Evolutionary conservation across 2,797 vertebrate species (phyloP).

Genomic region (Diglossa cyanea): DNA sequence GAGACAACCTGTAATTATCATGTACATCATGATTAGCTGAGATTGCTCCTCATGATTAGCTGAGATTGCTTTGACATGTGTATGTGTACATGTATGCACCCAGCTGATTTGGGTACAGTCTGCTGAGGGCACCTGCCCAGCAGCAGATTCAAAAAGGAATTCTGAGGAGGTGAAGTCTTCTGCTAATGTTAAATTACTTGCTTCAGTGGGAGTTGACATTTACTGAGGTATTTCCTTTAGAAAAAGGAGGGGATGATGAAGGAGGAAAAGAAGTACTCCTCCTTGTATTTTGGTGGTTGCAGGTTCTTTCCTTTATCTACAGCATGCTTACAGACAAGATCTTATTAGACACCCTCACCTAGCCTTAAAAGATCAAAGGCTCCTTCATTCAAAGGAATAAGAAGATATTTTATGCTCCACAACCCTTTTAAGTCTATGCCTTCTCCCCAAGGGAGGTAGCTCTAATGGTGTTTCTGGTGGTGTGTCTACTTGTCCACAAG

Average conservation of each 20-base stretch:
- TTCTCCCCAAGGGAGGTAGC: constrained; percentile 20
- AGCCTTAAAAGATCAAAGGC: constrained; percentile 29
- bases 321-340: background rate
- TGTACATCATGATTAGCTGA: background rate
- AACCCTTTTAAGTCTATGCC: constrained; percentile 15
- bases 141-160: background rate
- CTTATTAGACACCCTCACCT: constrained; percentile 1
- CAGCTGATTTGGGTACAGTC: background rate
- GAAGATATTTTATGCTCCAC: constrained; percentile 8
- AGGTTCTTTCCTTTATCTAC: constrained; percentile 19
- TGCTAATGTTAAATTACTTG: background rate
- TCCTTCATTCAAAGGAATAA: constrained; percentile 36
- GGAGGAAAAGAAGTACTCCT: background rate
- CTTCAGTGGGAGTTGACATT: constrained; percentile 18
- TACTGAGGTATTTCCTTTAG: background rate
- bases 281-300: constrained; percentile 13
- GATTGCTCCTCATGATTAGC: background rate
- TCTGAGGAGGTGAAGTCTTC: background rate
- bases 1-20: background rate
- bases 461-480: constrained; percentile 12
- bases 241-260: background rate
- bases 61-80: background rate
- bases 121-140: background rate
- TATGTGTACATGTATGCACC: background rate
- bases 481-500: background rate